These are phyloP conservation scores for Parnassius orleans DNA, from an alignment of 2,888 invertebrate species.

Conservation along the genomic window DNA sequence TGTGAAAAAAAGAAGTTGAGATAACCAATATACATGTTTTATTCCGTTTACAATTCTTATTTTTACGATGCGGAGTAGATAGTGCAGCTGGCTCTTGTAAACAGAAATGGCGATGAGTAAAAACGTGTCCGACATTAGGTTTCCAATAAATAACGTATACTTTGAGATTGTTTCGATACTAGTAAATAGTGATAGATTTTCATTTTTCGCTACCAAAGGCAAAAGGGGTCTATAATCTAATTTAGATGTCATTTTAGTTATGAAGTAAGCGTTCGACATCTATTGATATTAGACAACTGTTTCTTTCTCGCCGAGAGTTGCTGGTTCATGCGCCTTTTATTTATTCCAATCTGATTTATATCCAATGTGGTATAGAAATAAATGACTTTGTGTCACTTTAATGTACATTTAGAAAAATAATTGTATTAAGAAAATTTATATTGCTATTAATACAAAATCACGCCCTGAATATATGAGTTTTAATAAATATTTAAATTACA, in stretches of 20 bases:
- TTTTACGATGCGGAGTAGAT: slow-evolving; percentile 63
- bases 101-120: slow-evolving; percentile 66
- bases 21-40: slow-evolving; percentile 56
- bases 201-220: slow-evolving; percentile 26
- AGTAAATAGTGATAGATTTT: slow-evolving; percentile 7
- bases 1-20: slow-evolving; percentile 43
- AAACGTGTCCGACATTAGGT: slow-evolving; percentile 50
- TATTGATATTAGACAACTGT: slow-evolving; percentile 23
- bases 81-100: slow-evolving; percentile 67
- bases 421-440: slow-evolving; percentile 11
- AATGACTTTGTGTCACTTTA: slow-evolving; percentile 18
- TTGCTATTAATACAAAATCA: slow-evolving; percentile 12
- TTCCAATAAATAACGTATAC: slow-evolving; percentile 46
- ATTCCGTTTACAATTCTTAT: slow-evolving; percentile 63
- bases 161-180: slow-evolving; percentile 21
- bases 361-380: slow-evolving; percentile 27
- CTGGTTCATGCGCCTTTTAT: slow-evolving; percentile 30
- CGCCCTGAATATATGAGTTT: slow-evolving; percentile 3
- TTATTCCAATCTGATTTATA: slow-evolving; percentile 29
- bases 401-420: slow-evolving; percentile 12
- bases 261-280: slow-evolving; percentile 28
- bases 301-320: slow-evolving; percentile 28
- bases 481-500: too few relatives aligned
- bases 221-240: slow-evolving; percentile 19
- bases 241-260: slow-evolving; percentile 26